phyloP scores from a whole-genome alignment of 2,888 invertebrate species.

The Anodontia alba region DNA sequence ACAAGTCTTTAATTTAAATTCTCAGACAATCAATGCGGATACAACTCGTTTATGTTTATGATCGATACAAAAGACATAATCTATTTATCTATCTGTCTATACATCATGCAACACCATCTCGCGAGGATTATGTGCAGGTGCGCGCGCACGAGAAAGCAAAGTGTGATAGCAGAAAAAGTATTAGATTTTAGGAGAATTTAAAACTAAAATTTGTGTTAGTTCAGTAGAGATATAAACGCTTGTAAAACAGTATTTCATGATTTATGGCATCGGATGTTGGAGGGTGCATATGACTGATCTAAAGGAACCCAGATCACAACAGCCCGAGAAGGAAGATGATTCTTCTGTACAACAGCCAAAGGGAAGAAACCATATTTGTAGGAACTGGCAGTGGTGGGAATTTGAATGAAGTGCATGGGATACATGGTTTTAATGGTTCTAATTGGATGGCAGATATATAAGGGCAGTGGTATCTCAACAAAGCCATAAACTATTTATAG shows the following conservation, averaged over 20 bases:
- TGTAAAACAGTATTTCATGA: neutral
- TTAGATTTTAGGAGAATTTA: too few relatives aligned
- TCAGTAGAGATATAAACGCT: too few relatives aligned
- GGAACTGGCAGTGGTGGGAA: neutral
- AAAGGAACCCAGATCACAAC: neutral
- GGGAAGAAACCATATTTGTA: neutral
- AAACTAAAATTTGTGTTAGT: too few relatives aligned
- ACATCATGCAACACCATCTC: too few relatives aligned
- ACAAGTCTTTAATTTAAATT: too few relatives aligned
- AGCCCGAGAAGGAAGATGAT: neutral
- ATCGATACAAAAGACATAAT: too few relatives aligned
- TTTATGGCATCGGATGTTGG: neutral
- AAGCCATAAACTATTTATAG: constrained; percentile 2
- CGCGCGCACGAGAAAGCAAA: too few relatives aligned
- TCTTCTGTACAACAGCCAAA: neutral
- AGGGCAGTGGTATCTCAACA: neutral
- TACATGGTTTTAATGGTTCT: neutral
- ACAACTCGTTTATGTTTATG: too few relatives aligned
- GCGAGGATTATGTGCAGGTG: too few relatives aligned
- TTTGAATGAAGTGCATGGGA: neutral
- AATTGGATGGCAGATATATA: neutral
- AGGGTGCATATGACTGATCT: neutral
- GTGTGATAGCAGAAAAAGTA: too few relatives aligned
- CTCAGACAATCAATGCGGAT: too few relatives aligned
- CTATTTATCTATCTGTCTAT: too few relatives aligned